Percentiles rank a stretch among this genome's conserved stretches.
Conservation (phyloP, 2,888 invertebrate genomes). For the Empis stercorea region DNA sequence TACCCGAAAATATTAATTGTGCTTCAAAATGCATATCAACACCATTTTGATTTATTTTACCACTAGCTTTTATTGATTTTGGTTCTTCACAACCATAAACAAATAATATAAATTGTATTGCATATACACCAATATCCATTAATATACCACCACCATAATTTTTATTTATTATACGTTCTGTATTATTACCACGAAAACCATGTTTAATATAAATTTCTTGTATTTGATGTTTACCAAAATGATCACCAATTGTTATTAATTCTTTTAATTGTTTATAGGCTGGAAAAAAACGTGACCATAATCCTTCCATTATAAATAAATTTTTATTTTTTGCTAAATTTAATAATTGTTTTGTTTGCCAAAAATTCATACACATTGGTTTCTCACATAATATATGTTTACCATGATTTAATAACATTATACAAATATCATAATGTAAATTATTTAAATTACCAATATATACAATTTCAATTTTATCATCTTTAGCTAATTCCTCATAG, state of each 20-base stretch:
- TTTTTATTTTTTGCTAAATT: constrained; percentile 50
- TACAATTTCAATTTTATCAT: constrained; percentile 63
- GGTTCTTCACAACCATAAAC: constrained; percentile 54
- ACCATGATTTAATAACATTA: constrained; percentile 58
- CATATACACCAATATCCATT: constrained; percentile 62
- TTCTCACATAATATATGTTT: constrained; percentile 83
- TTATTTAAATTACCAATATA: constrained; percentile 66
- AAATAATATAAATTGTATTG: constrained; percentile 53
- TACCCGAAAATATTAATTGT: constrained; percentile 17
- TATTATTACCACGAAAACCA: constrained; percentile 43
- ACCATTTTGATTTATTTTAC: constrained; percentile 52
- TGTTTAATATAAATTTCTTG: constrained; percentile 51
- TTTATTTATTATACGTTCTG: constrained; percentile 45
- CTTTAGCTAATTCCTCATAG: constrained; percentile 58
- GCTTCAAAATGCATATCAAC: constrained; percentile 43
- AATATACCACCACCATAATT: constrained; percentile 61
- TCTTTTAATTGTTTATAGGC: constrained; percentile 51
- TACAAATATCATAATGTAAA: constrained; percentile 52
- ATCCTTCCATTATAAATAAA: constrained; percentile 67
- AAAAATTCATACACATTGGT: constrained; percentile 62
- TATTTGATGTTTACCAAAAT: constrained; percentile 48
- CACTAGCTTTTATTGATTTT: constrained; percentile 46
- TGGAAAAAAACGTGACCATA: constrained; percentile 74
- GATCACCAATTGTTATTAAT: constrained; percentile 27
- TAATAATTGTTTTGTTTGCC: constrained; percentile 53